Percentiles rank a stretch among this genome's conserved stretches.
Conservation (phyloP, 2,797 vertebrate species). For the Lerista edwardsae region DNA sequence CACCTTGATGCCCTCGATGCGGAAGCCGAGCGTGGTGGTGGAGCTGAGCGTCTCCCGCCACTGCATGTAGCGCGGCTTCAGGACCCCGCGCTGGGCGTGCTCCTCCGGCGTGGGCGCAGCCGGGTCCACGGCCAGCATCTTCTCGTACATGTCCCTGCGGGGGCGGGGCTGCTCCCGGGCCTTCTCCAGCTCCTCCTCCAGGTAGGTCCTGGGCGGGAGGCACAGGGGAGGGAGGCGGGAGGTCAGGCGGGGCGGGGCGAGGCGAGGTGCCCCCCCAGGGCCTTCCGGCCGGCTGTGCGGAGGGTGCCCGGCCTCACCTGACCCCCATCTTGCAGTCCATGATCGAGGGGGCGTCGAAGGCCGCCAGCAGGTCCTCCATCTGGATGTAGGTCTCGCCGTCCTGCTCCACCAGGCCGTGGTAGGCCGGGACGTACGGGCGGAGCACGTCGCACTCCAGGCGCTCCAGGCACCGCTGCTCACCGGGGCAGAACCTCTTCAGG, state of each 20-base stretch:
- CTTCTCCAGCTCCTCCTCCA: constrained; percentile 86
- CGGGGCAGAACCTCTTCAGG: constrained; percentile 84
- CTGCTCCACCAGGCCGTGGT: constrained; percentile 82
- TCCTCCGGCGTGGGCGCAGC: constrained; percentile 82
- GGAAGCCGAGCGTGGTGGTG: constrained; percentile 84
- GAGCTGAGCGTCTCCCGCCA: constrained; percentile 88
- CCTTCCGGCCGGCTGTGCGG: fast-evolving
- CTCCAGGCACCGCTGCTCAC: constrained; percentile 84
- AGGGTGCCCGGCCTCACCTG: constrained; percentile 74
- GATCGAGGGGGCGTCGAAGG: constrained; percentile 84
- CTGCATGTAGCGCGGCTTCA: constrained; percentile 89
- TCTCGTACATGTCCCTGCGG: constrained; percentile 89
- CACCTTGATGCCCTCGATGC: constrained; percentile 90
- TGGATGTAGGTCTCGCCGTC: constrained; percentile 84
- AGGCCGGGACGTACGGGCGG: constrained; percentile 84
- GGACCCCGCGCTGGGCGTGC: constrained; percentile 79
- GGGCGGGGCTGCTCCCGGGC: constrained; percentile 75
- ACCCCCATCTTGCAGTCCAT: constrained; percentile 96
- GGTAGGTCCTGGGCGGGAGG: constrained; percentile 80
- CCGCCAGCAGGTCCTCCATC: constrained; percentile 86
- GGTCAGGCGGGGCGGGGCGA: too few species aligned
- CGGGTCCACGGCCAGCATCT: constrained; percentile 86
- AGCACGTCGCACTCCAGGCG: constrained; percentile 82
- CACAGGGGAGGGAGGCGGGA: neutral
- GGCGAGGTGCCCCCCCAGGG: neutral